Evolutionary conservation across 1,140 invertebrate species (phyloP), one percentile per base, ranked within the genome.

Genomic region (Rhyacophila brunnea): DNA sequence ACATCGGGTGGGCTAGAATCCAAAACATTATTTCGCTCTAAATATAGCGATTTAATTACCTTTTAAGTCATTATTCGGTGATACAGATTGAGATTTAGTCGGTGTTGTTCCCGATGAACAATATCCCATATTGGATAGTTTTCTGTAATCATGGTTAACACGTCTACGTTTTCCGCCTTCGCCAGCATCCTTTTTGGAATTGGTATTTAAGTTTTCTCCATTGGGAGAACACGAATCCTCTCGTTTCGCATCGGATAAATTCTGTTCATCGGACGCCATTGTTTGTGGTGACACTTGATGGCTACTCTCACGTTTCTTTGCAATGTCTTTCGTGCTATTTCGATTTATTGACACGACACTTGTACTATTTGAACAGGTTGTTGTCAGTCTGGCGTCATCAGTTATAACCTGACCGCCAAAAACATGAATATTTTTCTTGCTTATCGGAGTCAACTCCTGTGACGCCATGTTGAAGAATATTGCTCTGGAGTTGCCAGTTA

Each of bases 101-200:
- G 42, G 36, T 18, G 59, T 45, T 17, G 18, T 18, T 28, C 48
- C 53, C 13, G 28, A 34, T 0, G 11, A 15, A 44, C 19, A 52
- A 43, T 61, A 65, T 9, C 62, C 62, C 45, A 52, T 59, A 40
- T 75, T 75, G 65, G 71, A 64, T 56, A 73, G 73, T 70, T 74
- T 77, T 68, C 70, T 71, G 64, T 71, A 70, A 60, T 76, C 73
- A 56, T 76, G 72, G 67, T 62, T 73, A 65, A 75, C 66, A 64
- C 76, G 70, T 48, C 75, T 74, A 54, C 77, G 71, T 62, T 78
- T 77, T 57, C 60, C 59, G 42, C 53, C 46, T 9, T 56, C 53
- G 52, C 59, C 58, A 20, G 32, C 18, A 7, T 56, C 53, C 32
- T 47, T 56, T 43, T 56, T 47, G 45, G 20, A 15, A 43, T 40